Evolutionary conservation across 2,888 invertebrate genomes (phyloP).

Genomic region (Aphodius granarius): DNA sequence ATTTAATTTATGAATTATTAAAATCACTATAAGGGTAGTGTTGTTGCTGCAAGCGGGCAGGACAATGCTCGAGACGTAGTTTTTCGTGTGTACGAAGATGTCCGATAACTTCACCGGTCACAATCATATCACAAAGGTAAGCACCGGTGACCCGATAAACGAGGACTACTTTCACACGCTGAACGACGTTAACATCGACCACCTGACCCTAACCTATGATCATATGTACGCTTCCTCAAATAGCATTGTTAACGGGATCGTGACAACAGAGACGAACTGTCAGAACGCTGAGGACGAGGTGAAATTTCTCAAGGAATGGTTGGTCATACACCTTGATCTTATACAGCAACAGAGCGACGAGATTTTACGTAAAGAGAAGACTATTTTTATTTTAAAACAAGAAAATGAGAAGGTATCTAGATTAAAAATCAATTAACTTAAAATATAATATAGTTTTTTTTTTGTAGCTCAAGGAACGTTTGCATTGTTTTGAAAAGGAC

Average conservation of each 20-base stretch:
- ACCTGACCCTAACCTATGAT: conserved; percentile 68
- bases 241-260: conserved; percentile 48
- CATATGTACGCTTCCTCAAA: conserved; percentile 74
- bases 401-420: conserved; percentile 75
- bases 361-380: conserved; percentile 77
- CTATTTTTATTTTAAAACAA: conserved; percentile 68
- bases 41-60: conserved; percentile 27
- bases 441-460: neutral
- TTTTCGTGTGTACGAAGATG: conserved; percentile 54
- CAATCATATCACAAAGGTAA: conserved; percentile 46
- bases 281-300: conserved; percentile 60
- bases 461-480: conserved; percentile 53
- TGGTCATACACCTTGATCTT: conserved; percentile 81
- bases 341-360: conserved; percentile 90
- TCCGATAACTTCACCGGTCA: conserved; percentile 52
- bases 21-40: neutral
- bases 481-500: conserved; percentile 70
- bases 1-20: conserved; percentile 3
- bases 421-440: neutral
- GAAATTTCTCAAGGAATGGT: conserved; percentile 74
- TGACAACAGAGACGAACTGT: conserved; percentile 36
- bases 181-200: conserved; percentile 52
- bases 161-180: conserved; percentile 40
- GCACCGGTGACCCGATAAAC: conserved; percentile 38
- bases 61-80: conserved; percentile 54